Evolutionary conservation across 2,797 vertebrate species (phyloP), one percentile per base, ranked within the genome.

Genomic region (Taeniopygia guttata): DNA sequence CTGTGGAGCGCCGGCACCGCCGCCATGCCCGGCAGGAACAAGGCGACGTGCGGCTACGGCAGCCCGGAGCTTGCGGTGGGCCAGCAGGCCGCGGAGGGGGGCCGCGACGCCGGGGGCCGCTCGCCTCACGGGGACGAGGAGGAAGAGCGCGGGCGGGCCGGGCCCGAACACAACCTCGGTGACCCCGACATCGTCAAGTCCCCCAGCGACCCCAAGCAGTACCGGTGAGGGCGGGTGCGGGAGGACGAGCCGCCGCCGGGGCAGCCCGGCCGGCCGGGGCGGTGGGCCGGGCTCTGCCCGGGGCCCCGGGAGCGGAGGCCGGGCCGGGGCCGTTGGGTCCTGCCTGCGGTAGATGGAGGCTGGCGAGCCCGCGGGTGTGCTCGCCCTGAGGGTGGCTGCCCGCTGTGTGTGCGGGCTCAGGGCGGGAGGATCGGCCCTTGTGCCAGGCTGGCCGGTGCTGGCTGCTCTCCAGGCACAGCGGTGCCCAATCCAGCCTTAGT

Each of bases 141-240:
- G 20, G 97, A 97, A 29, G 87, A 89, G 16, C 87, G 82, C 43
- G 66, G 76, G 10, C 91, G 89, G 2, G 4, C 25, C 34, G 26
- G 68, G 19, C n/a, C 52, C 11, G 52, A 36, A 9, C 22, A 80
- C 63, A 98, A 98, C 34, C 80, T 95, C 36, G 98, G 98, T 69
- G 98, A 99, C 83, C 86, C 97, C 1, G 96, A 98, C 43, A 99
- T 99, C 82, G 94, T 98, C 94, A 99, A 98, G 94, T 99, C 99
- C 13, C 99, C 99, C 89, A 99, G 98, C 64, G 99, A 99, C 95
- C 99, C 99, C 32, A 99, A 99, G 98, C 98, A 98, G 58, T 99
- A 99, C 98, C 98, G 99, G 99, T 99, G 96, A 95, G 97, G 22
- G 54, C 22, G 8, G 63, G 36, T 25, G 10, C 36, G 6, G 40